Base-by-base conservation (phyloP, 2,888 invertebrate species). In the Stratiomys singularior region DNA sequence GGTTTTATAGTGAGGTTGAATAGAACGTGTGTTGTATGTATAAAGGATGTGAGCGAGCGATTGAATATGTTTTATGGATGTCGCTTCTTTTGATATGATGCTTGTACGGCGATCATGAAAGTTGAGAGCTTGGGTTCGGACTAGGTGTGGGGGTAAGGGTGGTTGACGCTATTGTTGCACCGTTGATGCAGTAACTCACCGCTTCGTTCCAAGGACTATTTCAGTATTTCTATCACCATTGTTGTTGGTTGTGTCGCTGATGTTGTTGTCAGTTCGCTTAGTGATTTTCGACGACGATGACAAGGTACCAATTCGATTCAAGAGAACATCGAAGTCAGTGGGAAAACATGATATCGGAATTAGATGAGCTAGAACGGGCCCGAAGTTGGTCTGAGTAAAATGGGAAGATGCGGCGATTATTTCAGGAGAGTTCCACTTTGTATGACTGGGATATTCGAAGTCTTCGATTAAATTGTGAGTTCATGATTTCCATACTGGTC, bases 21-120 rank as follows among this genome's bases (percentile, higher is more conserved):
- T 18, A 44, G 9, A 18, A 56, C 15, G 21, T 60, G 1, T 25
- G 21, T 60, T 60, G 37, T 37, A 18, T 25, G 60, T 60, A 23
- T 21, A 44, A 67, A 23, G 44, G 74, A 74, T 60, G 60, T 56
- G 56, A 72, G 56, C 37, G 37, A 74, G 60, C 74, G 58, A 60
- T 74, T 74, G 74, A 74, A 74, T 74, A 74, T 74, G 60, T 74
- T 74, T 74, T 74, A 74, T 58, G 60, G 74, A 60, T 74, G 37
- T 46, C 47, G 46, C 46, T 67, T 44, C 72, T 30, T 27, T 21
- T 56, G 72, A 52, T 46, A 71, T 58, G 72, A 28, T n/a, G 56
- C n/a, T n/a, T n/a, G n/a, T n/a, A n/a, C n/a, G n/a, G n/a, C n/a
- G n/a, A n/a, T n/a, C n/a, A n/a, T n/a, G n/a, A n/a, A n/a, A n/a